Conservation (phyloP, 2,888 invertebrate genomes). For the Chorisops tibialis region DNA sequence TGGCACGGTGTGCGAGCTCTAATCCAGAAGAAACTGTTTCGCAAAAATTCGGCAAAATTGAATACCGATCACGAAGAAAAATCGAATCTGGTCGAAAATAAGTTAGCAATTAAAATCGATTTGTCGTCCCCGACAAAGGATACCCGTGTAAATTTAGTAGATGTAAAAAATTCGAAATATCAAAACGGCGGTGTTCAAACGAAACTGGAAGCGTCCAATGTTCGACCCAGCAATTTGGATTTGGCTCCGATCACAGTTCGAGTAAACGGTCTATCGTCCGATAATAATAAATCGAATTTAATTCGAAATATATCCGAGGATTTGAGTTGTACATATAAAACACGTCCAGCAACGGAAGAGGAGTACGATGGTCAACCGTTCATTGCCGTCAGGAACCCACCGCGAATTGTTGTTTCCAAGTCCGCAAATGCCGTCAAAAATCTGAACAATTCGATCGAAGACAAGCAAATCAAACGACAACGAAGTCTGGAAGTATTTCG, state of each 20-base stretch:
- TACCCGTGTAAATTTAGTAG: slow-evolving; percentile 39
- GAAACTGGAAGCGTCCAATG: slow-evolving; percentile 30
- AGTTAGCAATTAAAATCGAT: slow-evolving; percentile 29
- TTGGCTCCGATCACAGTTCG: slow-evolving; percentile 41
- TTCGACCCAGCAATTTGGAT: slow-evolving; percentile 45
- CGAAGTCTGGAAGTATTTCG: slow-evolving; percentile 73
- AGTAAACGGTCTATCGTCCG: slow-evolving; percentile 36
- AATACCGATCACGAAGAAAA: slow-evolving; percentile 43
- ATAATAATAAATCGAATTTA: slow-evolving; percentile 47
- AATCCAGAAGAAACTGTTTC: slow-evolving; percentile 51
- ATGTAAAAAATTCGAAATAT: slow-evolving; percentile 34
- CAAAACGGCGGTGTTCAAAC: slow-evolving; percentile 32
- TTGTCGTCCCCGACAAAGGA: slow-evolving; percentile 37
- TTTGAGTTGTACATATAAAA: slow-evolving; percentile 45
- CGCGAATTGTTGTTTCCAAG: slow-evolving; percentile 43
- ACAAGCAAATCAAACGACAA: slow-evolving; percentile 55
- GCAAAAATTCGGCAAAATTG: slow-evolving; percentile 38
- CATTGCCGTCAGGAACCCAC: slow-evolving; percentile 39
- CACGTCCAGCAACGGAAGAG: slow-evolving; percentile 14
- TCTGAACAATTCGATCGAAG: slow-evolving; percentile 41
- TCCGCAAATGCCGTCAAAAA: slow-evolving; percentile 41
- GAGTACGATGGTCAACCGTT: neutral
- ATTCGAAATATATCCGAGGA: slow-evolving; percentile 46
- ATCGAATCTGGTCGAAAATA: slow-evolving; percentile 48
- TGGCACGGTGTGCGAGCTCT: slow-evolving; percentile 52